Conservation (phyloP, 2,113 vertebrate species). For the Cyanoderma ruficeps region DNA sequence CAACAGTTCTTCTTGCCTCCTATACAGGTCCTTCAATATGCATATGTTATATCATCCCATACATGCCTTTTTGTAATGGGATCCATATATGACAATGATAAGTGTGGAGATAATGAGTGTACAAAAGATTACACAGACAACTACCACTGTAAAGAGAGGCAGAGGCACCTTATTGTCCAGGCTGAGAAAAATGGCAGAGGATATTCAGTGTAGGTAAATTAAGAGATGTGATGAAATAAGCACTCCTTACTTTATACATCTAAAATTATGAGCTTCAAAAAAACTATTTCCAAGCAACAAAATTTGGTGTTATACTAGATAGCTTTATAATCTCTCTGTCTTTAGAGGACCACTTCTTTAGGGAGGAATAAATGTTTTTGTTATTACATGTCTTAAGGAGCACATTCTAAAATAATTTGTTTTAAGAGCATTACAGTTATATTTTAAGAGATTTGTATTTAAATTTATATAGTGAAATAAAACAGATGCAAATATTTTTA, state of each 20-base stretch:
- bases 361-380: neutral
- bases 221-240: neutral
- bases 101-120: neutral
- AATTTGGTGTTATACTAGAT: neutral
- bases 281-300: neutral
- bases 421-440: neutral
- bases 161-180: neutral
- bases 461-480: neutral
- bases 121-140: neutral
- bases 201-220: neutral
- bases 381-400: neutral
- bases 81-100: neutral
- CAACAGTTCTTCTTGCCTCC: neutral
- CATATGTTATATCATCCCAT: neutral
- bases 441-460: neutral
- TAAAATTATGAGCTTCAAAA: neutral
- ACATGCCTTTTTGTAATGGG: neutral
- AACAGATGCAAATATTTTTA: neutral
- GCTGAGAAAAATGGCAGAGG: neutral
- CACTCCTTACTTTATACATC: neutral
- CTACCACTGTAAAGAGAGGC: neutral
- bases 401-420: neutral
- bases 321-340: neutral
- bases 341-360: neutral
- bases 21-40: neutral